phyloP scores from a whole-genome alignment of 1,140 invertebrate species.

The Sarcophaga peregrina region DNA sequence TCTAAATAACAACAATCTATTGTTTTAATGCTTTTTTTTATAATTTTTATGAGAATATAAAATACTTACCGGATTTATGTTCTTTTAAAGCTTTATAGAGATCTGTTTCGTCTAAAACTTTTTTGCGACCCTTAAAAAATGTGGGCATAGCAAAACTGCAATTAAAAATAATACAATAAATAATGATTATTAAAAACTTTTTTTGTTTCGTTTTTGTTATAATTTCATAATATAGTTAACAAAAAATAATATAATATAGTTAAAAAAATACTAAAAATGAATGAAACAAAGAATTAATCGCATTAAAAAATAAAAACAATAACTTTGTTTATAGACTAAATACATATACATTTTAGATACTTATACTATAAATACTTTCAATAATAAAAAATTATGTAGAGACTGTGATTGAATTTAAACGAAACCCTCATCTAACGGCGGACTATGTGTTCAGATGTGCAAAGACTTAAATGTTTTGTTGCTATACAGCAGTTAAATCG shows the following conservation, averaged over 20 bases:
- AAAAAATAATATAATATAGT: neutral
- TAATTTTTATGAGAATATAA: neutral
- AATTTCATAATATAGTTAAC: neutral
- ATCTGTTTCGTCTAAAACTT: slow-evolving; percentile 70
- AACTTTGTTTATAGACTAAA: too few relatives aligned
- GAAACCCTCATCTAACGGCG: too few relatives aligned
- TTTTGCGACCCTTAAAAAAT: slow-evolving; percentile 69
- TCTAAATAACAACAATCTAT: neutral
- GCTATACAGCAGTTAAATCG: too few relatives aligned
- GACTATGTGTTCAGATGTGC: too few relatives aligned
- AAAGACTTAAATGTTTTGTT: too few relatives aligned
- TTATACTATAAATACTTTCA: too few relatives aligned
- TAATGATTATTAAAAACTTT: neutral
- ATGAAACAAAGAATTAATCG: slow-evolving; percentile 7
- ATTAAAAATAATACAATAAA: slow-evolving; percentile 3
- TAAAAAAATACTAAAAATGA: neutral
- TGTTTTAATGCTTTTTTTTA: neutral
- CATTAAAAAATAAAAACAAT: neutral
- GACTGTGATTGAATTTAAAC: too few relatives aligned
- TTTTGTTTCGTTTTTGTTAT: neutral
- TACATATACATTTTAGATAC: too few relatives aligned
- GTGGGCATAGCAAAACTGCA: slow-evolving; percentile 68
- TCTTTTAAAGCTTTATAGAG: slow-evolving; percentile 71
- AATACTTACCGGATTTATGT: slow-evolving; percentile 68
- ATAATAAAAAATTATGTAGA: too few relatives aligned